Conservation (phyloP, 2,888 invertebrate genomes). For the Epistrophe grossulariae region DNA sequence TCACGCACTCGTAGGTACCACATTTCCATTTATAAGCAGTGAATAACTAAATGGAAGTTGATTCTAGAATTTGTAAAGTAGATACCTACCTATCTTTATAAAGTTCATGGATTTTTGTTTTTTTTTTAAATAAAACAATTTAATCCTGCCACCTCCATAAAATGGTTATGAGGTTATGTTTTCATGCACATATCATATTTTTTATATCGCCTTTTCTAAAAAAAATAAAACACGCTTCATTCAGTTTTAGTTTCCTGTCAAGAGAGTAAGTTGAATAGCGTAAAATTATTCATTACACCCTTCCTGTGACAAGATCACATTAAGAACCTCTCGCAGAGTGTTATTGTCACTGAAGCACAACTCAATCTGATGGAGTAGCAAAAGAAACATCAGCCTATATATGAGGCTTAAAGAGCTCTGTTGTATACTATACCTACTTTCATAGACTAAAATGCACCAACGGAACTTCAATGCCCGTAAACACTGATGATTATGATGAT, state of each 20-base stretch:
- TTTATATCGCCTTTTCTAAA: not conserved
- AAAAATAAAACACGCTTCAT: conserved; percentile 21
- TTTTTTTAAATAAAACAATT: not conserved
- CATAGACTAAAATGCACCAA: conserved; percentile 19
- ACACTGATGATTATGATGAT: conserved; percentile 38
- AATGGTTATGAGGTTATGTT: not conserved
- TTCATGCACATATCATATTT: not conserved
- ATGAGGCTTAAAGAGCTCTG: conserved; percentile 15
- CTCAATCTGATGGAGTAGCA: conserved; percentile 64
- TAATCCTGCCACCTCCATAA: not conserved
- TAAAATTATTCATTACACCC: conserved; percentile 73
- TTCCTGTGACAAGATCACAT: conserved; percentile 67
- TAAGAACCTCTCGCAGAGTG: conserved; percentile 32
- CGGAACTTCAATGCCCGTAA: conserved; percentile 36
- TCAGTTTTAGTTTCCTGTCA: conserved; percentile 69
- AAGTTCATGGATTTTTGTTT: no score
- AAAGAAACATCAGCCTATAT: conserved; percentile 5
- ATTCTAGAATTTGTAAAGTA: no score
- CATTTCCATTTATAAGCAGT: no score
- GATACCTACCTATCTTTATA: no score
- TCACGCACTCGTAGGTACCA: no score
- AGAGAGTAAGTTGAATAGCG: conserved; percentile 64
- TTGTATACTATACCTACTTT: not conserved
- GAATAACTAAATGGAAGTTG: no score
- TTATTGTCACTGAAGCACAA: conserved; percentile 41